These are phyloP conservation scores for Enteromius viviparus DNA, from an alignment of 2,797 vertebrate genomes.

Conservation along the genomic window DNA sequence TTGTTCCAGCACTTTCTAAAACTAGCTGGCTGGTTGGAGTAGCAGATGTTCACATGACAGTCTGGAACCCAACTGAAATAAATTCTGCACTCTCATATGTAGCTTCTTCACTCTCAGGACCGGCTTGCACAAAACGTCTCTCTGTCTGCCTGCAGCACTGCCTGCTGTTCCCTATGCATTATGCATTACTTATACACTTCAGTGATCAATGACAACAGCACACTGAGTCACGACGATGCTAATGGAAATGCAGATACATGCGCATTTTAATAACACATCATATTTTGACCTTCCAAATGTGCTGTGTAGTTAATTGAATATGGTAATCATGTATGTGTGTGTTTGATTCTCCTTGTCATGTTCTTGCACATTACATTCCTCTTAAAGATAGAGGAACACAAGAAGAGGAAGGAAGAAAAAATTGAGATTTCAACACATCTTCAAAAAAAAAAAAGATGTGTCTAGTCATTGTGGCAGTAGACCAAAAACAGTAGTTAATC, in stretches of 20 bases:
- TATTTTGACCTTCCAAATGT: constrained; percentile 39
- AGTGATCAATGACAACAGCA: constrained; percentile 28
- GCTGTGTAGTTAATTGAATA: constrained; percentile 33
- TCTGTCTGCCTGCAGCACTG: background rate
- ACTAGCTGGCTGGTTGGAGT: background rate
- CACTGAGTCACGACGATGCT: constrained; percentile 10
- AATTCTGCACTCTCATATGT: background rate
- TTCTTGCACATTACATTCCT: constrained; percentile 16
- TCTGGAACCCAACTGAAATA: background rate
- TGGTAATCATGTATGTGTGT: constrained; percentile 40
- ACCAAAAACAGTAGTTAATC: background rate
- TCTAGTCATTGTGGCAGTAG: background rate
- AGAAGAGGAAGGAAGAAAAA: constrained; percentile 12
- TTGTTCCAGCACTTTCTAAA: constrained; percentile 3
- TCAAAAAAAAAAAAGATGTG: background rate
- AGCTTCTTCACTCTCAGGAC: background rate
- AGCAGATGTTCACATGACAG: background rate
- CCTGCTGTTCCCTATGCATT: constrained; percentile 35
- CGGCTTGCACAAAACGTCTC: background rate
- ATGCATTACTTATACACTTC: constrained; percentile 40
- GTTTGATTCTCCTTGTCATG: background rate
- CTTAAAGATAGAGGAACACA: constrained; percentile 1
- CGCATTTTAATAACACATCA: constrained; percentile 58
- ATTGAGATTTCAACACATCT: background rate
- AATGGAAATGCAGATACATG: constrained; percentile 63